These are phyloP conservation scores for Euzetes globulus DNA, from an alignment of 2,888 invertebrate genomes.

Conservation along the genomic window DNA sequence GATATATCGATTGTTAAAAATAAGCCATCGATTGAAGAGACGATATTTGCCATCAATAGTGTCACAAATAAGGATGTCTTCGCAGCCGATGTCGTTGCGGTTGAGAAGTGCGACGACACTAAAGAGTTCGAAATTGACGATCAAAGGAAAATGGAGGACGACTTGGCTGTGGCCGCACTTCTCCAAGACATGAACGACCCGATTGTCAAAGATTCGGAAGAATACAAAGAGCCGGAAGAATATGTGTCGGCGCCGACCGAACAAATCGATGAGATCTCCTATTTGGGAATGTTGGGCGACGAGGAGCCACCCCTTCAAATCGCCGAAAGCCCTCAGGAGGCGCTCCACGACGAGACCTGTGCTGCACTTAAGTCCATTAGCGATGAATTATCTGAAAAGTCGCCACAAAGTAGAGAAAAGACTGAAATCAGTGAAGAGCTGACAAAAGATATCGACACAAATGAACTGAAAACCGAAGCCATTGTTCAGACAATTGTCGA, in stretches of 20 bases:
- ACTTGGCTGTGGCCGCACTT: slow-evolving; percentile 42
- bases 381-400: not conserved
- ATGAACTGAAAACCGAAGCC: not conserved
- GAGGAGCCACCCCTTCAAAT: slow-evolving; percentile 31
- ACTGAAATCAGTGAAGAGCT: slow-evolving; percentile 4
- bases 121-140: slow-evolving; percentile 39
- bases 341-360: not conserved
- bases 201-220: not conserved
- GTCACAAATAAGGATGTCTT: slow-evolving; percentile 35
- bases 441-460: not conserved
- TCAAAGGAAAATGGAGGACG: slow-evolving; percentile 43
- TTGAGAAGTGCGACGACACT: slow-evolving; percentile 10
- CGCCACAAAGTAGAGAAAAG: slow-evolving; percentile 11
- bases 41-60: not conserved
- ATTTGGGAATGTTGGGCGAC: slow-evolving; percentile 22
- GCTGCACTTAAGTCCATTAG: slow-evolving; percentile 8
- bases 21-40: slow-evolving; percentile 34
- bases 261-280: slow-evolving; percentile 4
- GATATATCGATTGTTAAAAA: slow-evolving; percentile 33
- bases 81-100: slow-evolving; percentile 32
- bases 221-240: slow-evolving; percentile 3
- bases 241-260: not conserved
- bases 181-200: slow-evolving; percentile 43
- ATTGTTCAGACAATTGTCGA: not conserved
- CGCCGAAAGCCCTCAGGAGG: slow-evolving; percentile 25